Conservation (phyloP, 2,113 vertebrate species). For the Naja naja region DNA sequence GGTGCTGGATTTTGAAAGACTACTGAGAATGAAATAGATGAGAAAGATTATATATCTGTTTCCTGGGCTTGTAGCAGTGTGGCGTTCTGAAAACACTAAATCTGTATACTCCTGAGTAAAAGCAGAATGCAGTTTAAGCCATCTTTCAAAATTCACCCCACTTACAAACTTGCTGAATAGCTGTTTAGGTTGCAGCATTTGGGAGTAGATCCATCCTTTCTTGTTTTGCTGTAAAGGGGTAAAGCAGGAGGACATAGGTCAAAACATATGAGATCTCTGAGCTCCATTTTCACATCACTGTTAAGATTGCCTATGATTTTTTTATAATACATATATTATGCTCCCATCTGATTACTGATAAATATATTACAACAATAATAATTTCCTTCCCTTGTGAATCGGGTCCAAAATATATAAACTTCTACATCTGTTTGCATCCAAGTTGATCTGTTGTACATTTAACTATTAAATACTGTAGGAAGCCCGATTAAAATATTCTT, state of each 20-base stretch:
- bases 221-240: not conserved
- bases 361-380: too few species aligned
- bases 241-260: not conserved
- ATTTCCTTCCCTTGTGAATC: too few species aligned
- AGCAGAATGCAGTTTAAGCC: not conserved
- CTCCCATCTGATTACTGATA: too few species aligned
- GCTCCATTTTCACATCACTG: not conserved
- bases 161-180: not conserved
- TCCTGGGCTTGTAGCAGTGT: not conserved
- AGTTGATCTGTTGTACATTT: too few species aligned
- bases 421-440: too few species aligned
- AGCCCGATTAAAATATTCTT: too few species aligned
- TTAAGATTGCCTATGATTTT: not conserved
- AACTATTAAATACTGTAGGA: too few species aligned
- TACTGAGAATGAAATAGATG: not conserved
- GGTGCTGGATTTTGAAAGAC: not conserved
- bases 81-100: not conserved
- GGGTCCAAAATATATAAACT: too few species aligned
- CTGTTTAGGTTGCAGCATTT: not conserved
- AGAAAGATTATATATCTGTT: not conserved
- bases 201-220: not conserved
- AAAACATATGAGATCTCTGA: not conserved
- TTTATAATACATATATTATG: too few species aligned
- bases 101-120: not conserved
- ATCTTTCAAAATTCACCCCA: not conserved